These are phyloP conservation scores for Coelinius sp. DNA, from an alignment of 2,888 invertebrate species.

Conservation along the genomic window DNA sequence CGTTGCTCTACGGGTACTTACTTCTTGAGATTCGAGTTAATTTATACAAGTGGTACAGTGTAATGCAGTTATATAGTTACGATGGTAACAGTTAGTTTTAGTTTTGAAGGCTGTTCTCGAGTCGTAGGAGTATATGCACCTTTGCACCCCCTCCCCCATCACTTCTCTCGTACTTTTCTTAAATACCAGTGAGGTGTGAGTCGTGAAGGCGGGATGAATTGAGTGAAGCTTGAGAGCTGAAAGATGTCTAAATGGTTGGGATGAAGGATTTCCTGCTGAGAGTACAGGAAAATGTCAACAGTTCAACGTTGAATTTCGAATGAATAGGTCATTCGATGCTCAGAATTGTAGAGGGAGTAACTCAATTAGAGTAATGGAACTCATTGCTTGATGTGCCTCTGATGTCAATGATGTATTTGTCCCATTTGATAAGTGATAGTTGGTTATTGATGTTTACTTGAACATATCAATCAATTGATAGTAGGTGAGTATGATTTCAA, in stretches of 20 bases:
- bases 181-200: neutral
- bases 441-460: no score
- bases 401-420: no score
- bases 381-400: no score
- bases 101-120: conserved; percentile 52
- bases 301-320: neutral
- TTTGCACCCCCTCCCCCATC: neutral
- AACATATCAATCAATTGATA: no score
- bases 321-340: neutral
- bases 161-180: neutral
- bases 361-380: no score
- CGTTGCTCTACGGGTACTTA: conserved; percentile 63
- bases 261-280: neutral
- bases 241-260: neutral
- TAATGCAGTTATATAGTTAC: conserved; percentile 65
- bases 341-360: no score
- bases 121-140: conserved; percentile 25
- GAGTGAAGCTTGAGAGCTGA: neutral
- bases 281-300: neutral
- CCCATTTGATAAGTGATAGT: no score
- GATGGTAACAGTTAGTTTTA: conserved; percentile 61
- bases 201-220: neutral
- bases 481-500: no score
- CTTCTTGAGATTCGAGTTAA: conserved; percentile 69
- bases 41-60: conserved; percentile 67